Evolutionary conservation across 2,797 vertebrate genomes (phyloP).

Genomic region (Crocidura indochinensis): DNA sequence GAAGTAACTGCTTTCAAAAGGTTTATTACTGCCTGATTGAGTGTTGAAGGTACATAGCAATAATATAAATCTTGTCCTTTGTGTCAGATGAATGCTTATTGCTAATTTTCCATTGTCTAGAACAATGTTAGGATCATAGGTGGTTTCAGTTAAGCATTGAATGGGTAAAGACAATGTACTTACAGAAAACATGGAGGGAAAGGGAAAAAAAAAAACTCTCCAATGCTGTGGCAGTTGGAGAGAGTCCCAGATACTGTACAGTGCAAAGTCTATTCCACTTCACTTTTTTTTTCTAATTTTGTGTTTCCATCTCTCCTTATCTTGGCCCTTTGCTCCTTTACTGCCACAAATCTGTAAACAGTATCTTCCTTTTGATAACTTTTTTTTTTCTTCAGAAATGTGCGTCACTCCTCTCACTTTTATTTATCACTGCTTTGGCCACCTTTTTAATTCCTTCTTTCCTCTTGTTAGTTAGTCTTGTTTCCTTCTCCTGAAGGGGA

Average conservation of each 20-base stretch:
- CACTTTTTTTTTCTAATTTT: neutral
- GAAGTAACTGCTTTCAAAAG: too few relatives aligned
- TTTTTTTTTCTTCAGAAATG: slow-evolving; percentile 47
- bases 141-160: neutral
- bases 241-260: neutral
- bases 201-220: too few relatives aligned
- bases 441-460: slow-evolving; percentile 2
- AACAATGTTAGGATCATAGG: neutral
- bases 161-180: neutral
- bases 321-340: neutral
- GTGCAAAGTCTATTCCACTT: neutral
- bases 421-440: slow-evolving; percentile 1
- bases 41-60: slow-evolving; percentile 5
- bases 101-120: neutral
- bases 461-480: slow-evolving; percentile 14
- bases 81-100: neutral
- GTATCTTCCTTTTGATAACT: slow-evolving; percentile 45
- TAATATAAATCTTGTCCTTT: neutral
- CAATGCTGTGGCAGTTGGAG: neutral
- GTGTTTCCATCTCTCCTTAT: slow-evolving; percentile 25
- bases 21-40: slow-evolving; percentile 12
- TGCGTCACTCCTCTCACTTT: neutral
- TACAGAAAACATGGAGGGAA: neutral
- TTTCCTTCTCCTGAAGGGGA: slow-evolving; percentile 14
- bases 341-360: neutral